Evolutionary conservation across 2,113 vertebrate genomes (phyloP).

Genomic region (Lontra canadensis): DNA sequence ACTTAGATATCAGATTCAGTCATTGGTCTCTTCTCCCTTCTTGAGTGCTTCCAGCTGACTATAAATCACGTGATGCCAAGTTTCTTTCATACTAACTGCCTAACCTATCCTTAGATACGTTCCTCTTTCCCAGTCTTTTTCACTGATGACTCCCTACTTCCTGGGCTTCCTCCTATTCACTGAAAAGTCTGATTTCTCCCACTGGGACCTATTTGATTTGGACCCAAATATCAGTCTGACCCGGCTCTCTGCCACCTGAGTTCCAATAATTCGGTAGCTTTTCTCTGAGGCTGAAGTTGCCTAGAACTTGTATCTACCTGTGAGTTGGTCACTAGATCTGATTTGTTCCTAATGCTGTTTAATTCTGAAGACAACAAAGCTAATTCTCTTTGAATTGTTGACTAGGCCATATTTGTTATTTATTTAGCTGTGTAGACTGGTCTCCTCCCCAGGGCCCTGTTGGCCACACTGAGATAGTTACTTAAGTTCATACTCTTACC

Average conservation of each 20-base stretch:
- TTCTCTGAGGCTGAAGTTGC: not conserved
- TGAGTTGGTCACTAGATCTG: not conserved
- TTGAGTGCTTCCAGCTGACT: not conserved
- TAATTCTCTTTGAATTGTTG: slow-evolving; percentile 12
- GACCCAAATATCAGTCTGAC: not conserved
- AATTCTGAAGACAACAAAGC: slow-evolving; percentile 36
- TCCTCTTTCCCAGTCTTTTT: not conserved
- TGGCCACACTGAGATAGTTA: slow-evolving; percentile 6
- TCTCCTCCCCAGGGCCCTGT: not conserved
- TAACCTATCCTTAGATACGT: not conserved
- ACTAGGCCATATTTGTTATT: not conserved
- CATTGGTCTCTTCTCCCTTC: not conserved
- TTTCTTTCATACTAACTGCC: not conserved
- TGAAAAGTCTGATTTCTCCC: slow-evolving; percentile 51
- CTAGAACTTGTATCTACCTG: not conserved
- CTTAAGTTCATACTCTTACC: not conserved
- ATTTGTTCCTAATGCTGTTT: not conserved
- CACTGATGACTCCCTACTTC: not conserved
- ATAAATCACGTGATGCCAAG: not conserved
- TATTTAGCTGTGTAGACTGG: not conserved
- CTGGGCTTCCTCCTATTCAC: not conserved
- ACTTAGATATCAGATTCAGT: not conserved
- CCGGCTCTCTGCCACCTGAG: not conserved
- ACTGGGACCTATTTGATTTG: slow-evolving; percentile 55
- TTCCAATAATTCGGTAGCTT: not conserved